Conservation (phyloP, 1,140 invertebrate genomes). For the Platyscapa corneri region DNA sequence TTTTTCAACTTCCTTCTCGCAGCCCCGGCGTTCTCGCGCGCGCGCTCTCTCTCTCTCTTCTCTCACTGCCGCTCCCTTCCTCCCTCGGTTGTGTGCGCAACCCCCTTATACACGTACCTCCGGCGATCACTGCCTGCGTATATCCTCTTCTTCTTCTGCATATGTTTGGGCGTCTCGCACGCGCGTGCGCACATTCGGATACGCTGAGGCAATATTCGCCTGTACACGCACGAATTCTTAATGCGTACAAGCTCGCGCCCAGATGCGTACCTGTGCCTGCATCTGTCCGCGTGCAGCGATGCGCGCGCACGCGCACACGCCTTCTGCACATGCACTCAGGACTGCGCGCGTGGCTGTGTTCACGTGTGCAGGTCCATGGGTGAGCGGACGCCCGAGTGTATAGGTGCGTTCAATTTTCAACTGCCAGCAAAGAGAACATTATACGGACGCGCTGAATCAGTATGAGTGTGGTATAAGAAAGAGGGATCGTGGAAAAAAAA, state of each 20-base stretch:
- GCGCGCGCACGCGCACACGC: too few relatives aligned
- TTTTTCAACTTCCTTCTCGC: slow-evolving; percentile 24
- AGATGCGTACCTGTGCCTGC: not conserved
- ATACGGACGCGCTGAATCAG: slow-evolving; percentile 35
- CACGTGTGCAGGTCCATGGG: too few relatives aligned
- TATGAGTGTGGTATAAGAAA: slow-evolving; percentile 49
- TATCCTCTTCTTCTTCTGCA: too few relatives aligned
- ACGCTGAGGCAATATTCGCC: not conserved
- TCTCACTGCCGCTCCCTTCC: not conserved
- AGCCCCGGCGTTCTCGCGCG: not conserved
- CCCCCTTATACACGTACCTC: not conserved
- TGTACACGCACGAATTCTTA: slow-evolving; percentile 9
- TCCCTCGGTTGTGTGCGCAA: not conserved
- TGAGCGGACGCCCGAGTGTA: slow-evolving; percentile 19
- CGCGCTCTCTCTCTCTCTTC: not conserved
- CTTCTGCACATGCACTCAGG: too few relatives aligned
- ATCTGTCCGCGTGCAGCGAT: not conserved
- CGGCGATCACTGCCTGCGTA: not conserved
- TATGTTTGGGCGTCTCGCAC: not conserved
- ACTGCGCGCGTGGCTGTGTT: not conserved
- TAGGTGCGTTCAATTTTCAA: slow-evolving; percentile 11
- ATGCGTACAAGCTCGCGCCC: not conserved
- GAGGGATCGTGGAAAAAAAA: slow-evolving; percentile 52
- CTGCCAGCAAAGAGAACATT: not conserved
- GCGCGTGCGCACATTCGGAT: not conserved